A percentile compares a stretch with the other conserved stretches of the same genome.
Evolutionary conservation across 2,113 vertebrate species (phyloP).

Genomic region (Eulemur macaco): DNA sequence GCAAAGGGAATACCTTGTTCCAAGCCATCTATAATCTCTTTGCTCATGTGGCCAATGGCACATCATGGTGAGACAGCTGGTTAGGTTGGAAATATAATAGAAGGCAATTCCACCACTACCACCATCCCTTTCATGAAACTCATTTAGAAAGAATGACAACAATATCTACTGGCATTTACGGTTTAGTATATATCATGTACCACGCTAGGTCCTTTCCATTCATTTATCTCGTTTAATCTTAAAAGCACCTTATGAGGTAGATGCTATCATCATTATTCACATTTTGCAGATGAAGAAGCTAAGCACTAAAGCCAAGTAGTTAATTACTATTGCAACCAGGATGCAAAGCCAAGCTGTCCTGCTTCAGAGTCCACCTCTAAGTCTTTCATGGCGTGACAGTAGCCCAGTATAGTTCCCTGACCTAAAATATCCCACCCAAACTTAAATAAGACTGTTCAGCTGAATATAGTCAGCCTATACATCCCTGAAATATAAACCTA

Average conservation of each 20-base stretch:
- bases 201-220: background rate
- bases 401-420: background rate
- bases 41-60: background rate
- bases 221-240: background rate
- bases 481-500: slow-evolving; percentile 1
- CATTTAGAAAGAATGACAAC: background rate
- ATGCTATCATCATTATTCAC: background rate
- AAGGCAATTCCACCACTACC: background rate
- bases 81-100: background rate
- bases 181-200: background rate
- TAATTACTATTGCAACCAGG: background rate
- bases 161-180: background rate
- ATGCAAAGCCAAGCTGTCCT: background rate
- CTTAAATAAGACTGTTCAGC: background rate
- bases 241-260: background rate
- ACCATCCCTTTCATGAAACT: background rate
- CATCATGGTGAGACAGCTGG: background rate
- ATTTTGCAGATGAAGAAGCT: background rate
- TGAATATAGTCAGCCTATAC: background rate
- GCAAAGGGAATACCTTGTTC: background rate
- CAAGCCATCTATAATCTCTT: slow-evolving; percentile 9
- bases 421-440: background rate
- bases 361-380: background rate
- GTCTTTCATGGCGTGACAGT: background rate
- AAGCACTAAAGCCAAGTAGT: background rate